These are phyloP conservation scores for Ditula angustiorana DNA, from an alignment of 2,888 invertebrate species.

Conservation along the genomic window DNA sequence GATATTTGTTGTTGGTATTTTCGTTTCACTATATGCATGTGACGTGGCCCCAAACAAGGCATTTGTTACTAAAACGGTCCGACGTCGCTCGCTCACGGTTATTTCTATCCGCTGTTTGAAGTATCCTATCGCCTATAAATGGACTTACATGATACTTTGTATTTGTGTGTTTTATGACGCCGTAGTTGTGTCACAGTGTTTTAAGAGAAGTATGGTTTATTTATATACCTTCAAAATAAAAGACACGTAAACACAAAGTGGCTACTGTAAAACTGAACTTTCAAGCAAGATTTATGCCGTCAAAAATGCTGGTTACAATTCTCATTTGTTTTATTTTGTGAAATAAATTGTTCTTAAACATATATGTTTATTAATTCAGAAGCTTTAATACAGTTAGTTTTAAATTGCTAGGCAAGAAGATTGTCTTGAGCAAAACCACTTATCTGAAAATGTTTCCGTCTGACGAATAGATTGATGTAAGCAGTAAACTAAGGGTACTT, in stretches of 20 bases:
- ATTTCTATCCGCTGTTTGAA: slow-evolving; percentile 67
- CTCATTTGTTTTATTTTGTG: no score
- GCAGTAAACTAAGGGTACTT: slow-evolving; percentile 26
- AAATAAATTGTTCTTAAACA: no score
- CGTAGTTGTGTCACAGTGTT: slow-evolving; percentile 43
- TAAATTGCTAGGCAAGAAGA: neutral
- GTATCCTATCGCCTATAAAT: slow-evolving; percentile 60
- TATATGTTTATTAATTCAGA: neutral
- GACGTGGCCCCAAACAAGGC: slow-evolving; percentile 51
- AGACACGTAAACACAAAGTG: neutral
- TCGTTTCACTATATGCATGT: slow-evolving; percentile 48
- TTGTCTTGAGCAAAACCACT: neutral
- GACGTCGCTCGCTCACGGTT: slow-evolving; percentile 53
- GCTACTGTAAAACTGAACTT: neutral
- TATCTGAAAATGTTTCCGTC: slow-evolving; percentile 38
- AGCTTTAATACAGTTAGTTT: neutral
- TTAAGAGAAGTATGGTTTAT: slow-evolving; percentile 7
- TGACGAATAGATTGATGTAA: slow-evolving; percentile 30
- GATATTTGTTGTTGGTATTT: slow-evolving; percentile 50
- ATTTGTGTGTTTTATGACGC: slow-evolving; percentile 53
- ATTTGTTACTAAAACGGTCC: slow-evolving; percentile 65
- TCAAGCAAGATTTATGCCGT: neutral
- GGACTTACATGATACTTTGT: slow-evolving; percentile 60
- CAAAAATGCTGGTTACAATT: no score
- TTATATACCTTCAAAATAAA: neutral